These are phyloP conservation scores for Ceratitis capitata DNA, from an alignment of 1,140 invertebrate species.

Conservation along the genomic window DNA sequence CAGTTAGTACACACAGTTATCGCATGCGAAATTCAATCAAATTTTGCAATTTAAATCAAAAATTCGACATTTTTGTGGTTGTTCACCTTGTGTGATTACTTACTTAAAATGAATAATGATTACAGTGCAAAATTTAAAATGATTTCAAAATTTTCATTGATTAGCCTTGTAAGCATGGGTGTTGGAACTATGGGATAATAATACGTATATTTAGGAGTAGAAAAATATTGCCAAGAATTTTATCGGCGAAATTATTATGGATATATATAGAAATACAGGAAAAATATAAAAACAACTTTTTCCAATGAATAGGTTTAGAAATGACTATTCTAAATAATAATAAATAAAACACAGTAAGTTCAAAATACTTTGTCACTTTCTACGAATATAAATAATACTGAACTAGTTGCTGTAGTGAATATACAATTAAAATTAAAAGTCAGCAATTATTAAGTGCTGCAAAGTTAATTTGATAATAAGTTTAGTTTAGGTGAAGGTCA, in stretches of 20 bases:
- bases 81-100: not conserved
- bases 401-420: no score
- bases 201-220: not conserved
- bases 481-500: conserved; percentile 7
- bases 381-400: no score
- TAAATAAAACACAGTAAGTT: not conserved
- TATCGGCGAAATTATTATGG: not conserved
- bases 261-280: not conserved
- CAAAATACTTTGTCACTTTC: no score
- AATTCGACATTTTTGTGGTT: not conserved
- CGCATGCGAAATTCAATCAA: not conserved
- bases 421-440: not conserved
- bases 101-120: not conserved
- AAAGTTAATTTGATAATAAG: not conserved
- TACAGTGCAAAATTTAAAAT: not conserved
- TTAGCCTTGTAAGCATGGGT: not conserved
- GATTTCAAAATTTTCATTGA: not conserved
- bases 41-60: not conserved
- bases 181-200: not conserved
- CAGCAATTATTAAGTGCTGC: not conserved
- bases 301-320: no score
- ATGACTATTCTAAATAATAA: not conserved
- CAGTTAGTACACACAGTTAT: not conserved
- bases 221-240: not conserved
- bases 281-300: not conserved